Evolutionary conservation across 2,113 vertebrate genomes (phyloP), one percentile per base, ranked within the genome.

Genomic region (Lanius collurio): DNA sequence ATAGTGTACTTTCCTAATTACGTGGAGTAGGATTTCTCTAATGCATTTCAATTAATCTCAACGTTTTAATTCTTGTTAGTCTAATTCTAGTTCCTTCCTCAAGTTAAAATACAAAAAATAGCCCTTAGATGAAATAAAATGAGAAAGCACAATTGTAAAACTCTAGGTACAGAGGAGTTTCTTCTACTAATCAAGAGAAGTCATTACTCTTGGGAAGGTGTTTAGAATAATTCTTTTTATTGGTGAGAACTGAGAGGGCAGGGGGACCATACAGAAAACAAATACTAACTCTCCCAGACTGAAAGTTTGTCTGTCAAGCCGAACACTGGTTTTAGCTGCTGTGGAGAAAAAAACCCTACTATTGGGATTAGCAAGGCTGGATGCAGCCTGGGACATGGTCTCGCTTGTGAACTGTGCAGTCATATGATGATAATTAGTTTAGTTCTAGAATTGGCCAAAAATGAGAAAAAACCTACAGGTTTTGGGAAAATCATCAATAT

Each of bases 291-390:
- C 15, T 71, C 8, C 13, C 9, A 53, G 37, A 26, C 2, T 53
- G 63, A 49, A 76, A 67, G n/a, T 53, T 71, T 62, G 18, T 67
- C 42, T 76, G 27, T 26, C 53, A 71, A 68, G 49, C n/a, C 24
- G 9, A 67, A 55, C 52, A 23, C 13, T 7, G 16, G 4, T 7
- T 53, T 84, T 67, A 73, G 53, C 16, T 90, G 8, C 39, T 5
- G 1, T 46, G 28, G 64, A 53, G 22, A 1, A 49, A 56, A 56
- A 50, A 26, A 5, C 3, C 1, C 2, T 16, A 2, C 42, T 75
- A 2, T 21, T 80, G 39, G 39, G 35, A 49, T 63, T 23, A 86
- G 26, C 44, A 67, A 30, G 13, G 7, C 20, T 86, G 19, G 13
- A 18, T 63, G 53, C 28, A 63, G 35, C 10, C 9, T 19, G 27